Evolutionary conservation across 2,888 invertebrate species (phyloP).

Genomic region (Drosophila cracens): DNA sequence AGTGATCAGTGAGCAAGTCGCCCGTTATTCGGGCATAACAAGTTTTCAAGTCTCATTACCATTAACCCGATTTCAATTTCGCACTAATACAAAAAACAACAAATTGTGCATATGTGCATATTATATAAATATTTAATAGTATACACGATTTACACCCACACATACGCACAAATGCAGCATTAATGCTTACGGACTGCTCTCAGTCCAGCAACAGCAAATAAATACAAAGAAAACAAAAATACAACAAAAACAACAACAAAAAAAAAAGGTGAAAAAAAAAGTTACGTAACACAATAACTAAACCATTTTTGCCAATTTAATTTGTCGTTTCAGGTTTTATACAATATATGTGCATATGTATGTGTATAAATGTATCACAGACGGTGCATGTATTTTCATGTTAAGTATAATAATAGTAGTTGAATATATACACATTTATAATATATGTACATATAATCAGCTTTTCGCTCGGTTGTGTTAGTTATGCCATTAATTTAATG

Average conservation of each 20-base stretch:
- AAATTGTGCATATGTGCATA: neutral
- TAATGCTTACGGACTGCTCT: slow-evolving; percentile 19
- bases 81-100: slow-evolving; percentile 20
- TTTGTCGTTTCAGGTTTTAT: slow-evolving; percentile 33
- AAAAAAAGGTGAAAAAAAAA: neutral
- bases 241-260: neutral
- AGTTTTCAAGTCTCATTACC: slow-evolving; percentile 63
- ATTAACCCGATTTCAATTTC: slow-evolving; percentile 74
- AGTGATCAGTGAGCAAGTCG: neutral
- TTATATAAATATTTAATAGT: neutral
- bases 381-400: neutral
- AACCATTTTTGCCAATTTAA: slow-evolving; percentile 46
- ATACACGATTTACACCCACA: slow-evolving; percentile 14
- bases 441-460: slow-evolving; percentile 38
- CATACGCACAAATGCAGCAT: neutral
- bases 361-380: slow-evolving; percentile 23
- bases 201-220: slow-evolving; percentile 19
- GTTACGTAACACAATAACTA: slow-evolving; percentile 26
- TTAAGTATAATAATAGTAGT: slow-evolving; percentile 10
- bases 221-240: slow-evolving; percentile 12
- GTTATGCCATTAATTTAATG: slow-evolving; percentile 31
- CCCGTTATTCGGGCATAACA: slow-evolving; percentile 59
- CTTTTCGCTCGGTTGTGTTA: slow-evolving; percentile 27
- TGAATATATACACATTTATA: slow-evolving; percentile 7
- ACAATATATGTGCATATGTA: neutral